phyloP scores from a whole-genome alignment of 1,140 invertebrate genomes.

The Drosophila tani region DNA sequence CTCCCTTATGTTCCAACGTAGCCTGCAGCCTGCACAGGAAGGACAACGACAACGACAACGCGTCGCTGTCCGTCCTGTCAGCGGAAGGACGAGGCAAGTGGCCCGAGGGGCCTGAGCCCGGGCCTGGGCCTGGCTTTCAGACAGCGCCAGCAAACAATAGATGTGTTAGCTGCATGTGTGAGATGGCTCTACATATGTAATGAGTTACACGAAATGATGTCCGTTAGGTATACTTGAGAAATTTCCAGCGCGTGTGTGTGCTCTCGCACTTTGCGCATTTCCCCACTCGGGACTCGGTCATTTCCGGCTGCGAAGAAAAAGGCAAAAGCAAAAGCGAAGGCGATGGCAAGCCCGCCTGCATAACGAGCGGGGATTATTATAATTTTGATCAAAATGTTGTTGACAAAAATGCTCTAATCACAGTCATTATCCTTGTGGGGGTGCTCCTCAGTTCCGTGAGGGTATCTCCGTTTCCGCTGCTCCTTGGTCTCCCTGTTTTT shows the following conservation, averaged over 20 bases:
- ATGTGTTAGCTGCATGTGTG: slow-evolving; percentile 38
- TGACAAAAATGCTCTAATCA: slow-evolving; percentile 35
- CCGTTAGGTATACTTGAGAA: slow-evolving; percentile 81
- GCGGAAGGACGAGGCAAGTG: slow-evolving; percentile 13
- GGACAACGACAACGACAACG: slow-evolving; percentile 49
- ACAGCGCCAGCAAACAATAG: slow-evolving; percentile 62
- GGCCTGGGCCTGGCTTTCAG: slow-evolving; percentile 5
- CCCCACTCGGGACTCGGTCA: slow-evolving; percentile 10
- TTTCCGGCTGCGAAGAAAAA: background rate
- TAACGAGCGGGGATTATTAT: slow-evolving; percentile 29
- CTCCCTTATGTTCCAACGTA: slow-evolving; percentile 14
- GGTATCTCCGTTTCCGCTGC: slow-evolving; percentile 25
- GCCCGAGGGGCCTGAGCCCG: background rate
- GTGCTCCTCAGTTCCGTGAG: slow-evolving; percentile 10
- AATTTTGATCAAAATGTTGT: slow-evolving; percentile 50
- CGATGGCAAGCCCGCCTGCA: background rate
- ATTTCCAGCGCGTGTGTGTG: slow-evolving; percentile 67
- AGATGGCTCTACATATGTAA: slow-evolving; percentile 40
- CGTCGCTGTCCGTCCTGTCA: slow-evolving; percentile 27
- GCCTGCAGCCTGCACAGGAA: slow-evolving; percentile 51
- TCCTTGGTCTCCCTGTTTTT: slow-evolving; percentile 7
- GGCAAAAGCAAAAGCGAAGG: background rate
- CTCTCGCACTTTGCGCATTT: slow-evolving; percentile 39
- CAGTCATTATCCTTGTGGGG: slow-evolving; percentile 21
- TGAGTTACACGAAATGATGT: slow-evolving; percentile 74